A percentile compares a stretch with the other conserved stretches of the same genome.
Evolutionary conservation across 1,140 invertebrate genomes (phyloP).

Genomic region (Popillia japonica): DNA sequence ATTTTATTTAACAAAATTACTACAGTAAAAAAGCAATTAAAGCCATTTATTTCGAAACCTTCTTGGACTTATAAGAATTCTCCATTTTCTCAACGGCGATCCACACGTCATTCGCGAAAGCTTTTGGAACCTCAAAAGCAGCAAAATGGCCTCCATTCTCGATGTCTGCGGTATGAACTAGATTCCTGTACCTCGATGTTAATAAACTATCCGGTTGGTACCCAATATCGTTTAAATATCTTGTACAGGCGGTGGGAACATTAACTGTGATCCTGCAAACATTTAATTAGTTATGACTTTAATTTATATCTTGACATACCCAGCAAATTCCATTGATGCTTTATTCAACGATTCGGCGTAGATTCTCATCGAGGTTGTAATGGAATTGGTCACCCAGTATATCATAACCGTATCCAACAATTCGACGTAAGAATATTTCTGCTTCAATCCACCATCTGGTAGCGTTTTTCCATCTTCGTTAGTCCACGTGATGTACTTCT

Average conservation of each 20-base stretch:
- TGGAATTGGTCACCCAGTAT: too few species aligned
- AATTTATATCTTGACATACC: too few species aligned
- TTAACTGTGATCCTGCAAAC: conserved; percentile 29
- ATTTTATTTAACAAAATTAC: too few species aligned
- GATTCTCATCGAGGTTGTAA: conserved; percentile 72
- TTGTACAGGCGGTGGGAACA: conserved; percentile 32
- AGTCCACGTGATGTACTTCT: conserved; percentile 76
- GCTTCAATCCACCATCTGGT: conserved; percentile 43
- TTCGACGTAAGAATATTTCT: conserved; percentile 68
- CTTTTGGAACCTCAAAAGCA: conserved; percentile 37
- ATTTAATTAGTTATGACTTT: too few species aligned
- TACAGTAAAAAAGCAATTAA: too few species aligned
- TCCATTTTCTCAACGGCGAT: conserved; percentile 27
- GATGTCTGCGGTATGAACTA: conserved; percentile 27
- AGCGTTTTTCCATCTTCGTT: conserved; percentile 53
- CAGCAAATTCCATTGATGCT: too few species aligned
- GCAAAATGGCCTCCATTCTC: conserved; percentile 40
- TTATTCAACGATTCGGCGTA: conserved; percentile 69
- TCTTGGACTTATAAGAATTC: neutral
- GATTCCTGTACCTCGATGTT: conserved; percentile 19
- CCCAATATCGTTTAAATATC: conserved; percentile 6
- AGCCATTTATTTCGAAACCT: neutral
- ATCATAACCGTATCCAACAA: conserved; percentile 79
- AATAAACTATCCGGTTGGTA: conserved; percentile 33
- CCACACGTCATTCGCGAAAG: conserved; percentile 34